A percentile compares a stretch with the other conserved stretches of the same genome.
These are phyloP conservation scores for Oxygymnocypris stewartii DNA, from an alignment of 2,113 vertebrate genomes.

Conservation along the genomic window DNA sequence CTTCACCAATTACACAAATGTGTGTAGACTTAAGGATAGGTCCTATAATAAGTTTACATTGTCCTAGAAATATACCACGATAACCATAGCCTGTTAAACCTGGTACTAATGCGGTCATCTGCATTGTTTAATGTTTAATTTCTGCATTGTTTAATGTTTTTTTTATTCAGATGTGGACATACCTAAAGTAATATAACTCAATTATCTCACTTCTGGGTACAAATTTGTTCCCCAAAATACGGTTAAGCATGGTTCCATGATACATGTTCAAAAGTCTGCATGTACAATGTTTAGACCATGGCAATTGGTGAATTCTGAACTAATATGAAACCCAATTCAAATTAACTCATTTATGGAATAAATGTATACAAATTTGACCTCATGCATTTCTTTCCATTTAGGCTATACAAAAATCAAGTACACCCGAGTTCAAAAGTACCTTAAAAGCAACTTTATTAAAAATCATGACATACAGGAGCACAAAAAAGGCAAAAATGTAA, in stretches of 20 bases:
- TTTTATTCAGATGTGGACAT: neutral
- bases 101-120: neutral
- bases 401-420: neutral
- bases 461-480: neutral
- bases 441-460: constrained; percentile 48
- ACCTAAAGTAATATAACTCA: too few species aligned
- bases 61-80: neutral
- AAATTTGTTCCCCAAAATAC: neutral
- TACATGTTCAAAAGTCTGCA: too few species aligned
- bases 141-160: neutral
- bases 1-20: neutral
- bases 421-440: neutral
- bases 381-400: neutral
- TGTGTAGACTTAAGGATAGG: neutral
- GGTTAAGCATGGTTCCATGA: neutral
- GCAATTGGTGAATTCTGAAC: neutral
- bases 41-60: neutral
- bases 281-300: neutral
- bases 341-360: neutral
- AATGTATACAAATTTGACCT: neutral
- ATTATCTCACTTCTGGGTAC: neutral
- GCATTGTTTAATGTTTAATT: neutral
- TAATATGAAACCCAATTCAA: neutral
- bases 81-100: neutral
- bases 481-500: neutral